Conservation (phyloP, 2,797 vertebrate genomes). For the Chloroceryle inda region DNA sequence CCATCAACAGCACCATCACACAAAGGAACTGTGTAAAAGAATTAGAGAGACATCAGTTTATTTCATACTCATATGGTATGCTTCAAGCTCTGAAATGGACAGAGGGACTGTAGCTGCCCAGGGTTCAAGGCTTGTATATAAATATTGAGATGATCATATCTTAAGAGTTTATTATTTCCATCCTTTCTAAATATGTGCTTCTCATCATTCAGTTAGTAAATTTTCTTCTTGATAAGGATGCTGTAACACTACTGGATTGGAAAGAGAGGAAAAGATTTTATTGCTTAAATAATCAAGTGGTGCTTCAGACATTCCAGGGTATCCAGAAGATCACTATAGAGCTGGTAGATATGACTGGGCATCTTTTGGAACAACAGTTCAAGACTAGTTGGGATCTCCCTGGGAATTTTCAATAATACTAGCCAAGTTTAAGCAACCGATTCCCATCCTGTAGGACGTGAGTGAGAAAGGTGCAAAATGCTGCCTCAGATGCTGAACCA, state of each 20-base stretch:
- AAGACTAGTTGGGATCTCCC: neutral
- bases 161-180: neutral
- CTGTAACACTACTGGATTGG: neutral
- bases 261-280: neutral
- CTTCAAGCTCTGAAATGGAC: neutral
- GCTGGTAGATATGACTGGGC: fast-evolving
- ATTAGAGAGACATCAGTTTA: neutral
- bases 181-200: neutral
- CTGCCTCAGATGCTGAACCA: neutral
- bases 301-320: neutral
- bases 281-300: neutral
- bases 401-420: neutral
- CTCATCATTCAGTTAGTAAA: neutral
- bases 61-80: neutral
- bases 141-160: neutral
- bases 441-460: neutral
- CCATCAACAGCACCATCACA: fast-evolving
- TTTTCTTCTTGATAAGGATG: neutral
- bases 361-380: neutral
- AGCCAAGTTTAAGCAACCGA: neutral
- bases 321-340: neutral
- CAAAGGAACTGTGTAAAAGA: neutral
- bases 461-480: neutral
- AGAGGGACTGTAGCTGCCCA: neutral
- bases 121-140: neutral